Base-by-base conservation (phyloP, 2,797 vertebrate genomes). In the Eulemur coronatus region DNA sequence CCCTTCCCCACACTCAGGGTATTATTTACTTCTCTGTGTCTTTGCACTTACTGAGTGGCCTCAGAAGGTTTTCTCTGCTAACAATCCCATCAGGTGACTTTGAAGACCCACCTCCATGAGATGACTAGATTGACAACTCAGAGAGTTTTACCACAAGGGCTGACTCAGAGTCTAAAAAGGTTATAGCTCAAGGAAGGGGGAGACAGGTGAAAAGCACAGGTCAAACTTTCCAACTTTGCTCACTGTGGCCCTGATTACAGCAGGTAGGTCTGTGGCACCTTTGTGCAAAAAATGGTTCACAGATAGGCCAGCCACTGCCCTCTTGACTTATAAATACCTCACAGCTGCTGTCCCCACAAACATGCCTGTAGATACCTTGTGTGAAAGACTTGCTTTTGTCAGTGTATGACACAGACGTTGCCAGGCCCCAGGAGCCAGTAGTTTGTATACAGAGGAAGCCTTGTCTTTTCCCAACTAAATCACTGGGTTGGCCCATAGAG, bases 341-440 rank as follows among this genome's bases (percentile, higher is more conserved):
- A 9, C n/a, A 69, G 88, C 17, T 46, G 55, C 65, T 28, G 3
- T 70, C 48, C 24, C 11, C 52, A 46, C 2, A 86, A 26, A 67
- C 17, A 9, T 4, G 46, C 5, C 26, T 69, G 1, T 57, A 72
- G 72, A 69, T 24, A 61, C 15, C 85, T 70, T n/a, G 43, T 55
- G n/a, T 85, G 65, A 69, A 94, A 70, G 22, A 15, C 6, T 90
- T 96, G 22, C 30, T 12, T 96, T 91, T 79, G 65, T 80, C 43
- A 55, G 33, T 7, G 2, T 26, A 55, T 59, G 63, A 15, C 28
- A 46, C 26, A 24, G 30, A 61, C n/a, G 3, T 81, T 26, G 1
- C 35, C 41, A 17, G 52, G 43, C 75, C 35, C 30, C 43, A 69
- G 15, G 33, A 35, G 24, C n/a, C 72, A 91, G 30, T 2, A 5